Evolutionary conservation across 2,113 vertebrate species (phyloP).

Genomic region (Deroptyus accipitrinus): DNA sequence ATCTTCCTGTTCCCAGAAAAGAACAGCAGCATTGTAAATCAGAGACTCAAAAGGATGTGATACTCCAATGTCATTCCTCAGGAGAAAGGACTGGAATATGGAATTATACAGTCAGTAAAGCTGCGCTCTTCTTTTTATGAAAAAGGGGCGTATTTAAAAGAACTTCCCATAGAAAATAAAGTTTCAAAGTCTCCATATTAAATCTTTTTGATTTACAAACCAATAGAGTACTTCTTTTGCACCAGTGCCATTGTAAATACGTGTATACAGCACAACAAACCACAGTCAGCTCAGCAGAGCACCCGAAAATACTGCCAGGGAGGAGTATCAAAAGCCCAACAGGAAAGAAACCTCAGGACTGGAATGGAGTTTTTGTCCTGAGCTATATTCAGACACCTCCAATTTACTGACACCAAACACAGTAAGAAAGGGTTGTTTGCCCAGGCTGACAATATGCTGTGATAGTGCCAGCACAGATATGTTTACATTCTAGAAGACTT

Average conservation of each 20-base stretch:
- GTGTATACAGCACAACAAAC: neutral
- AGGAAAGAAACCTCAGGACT: neutral
- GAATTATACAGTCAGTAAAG: neutral
- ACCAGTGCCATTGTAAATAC: neutral
- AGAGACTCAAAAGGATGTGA: neutral
- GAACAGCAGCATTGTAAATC: neutral
- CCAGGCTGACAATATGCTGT: neutral
- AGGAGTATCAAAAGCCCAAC: neutral
- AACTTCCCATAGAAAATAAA: neutral
- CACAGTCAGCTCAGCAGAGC: neutral
- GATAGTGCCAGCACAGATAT: neutral
- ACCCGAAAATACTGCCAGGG: neutral
- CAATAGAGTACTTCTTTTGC: neutral
- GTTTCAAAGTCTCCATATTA: neutral
- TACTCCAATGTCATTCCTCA: neutral
- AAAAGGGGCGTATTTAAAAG: neutral
- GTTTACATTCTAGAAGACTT: neutral
- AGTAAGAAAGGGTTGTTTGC: neutral
- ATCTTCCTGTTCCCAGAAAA: neutral
- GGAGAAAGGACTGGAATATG: neutral
- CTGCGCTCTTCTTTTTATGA: neutral
- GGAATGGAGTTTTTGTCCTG: neutral
- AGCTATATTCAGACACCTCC: neutral
- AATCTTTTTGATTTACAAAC: constrained; percentile 19
- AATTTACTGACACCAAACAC: neutral